Evolutionary conservation across 2,113 vertebrate species (phyloP).

Genomic region (Sialia sialis): DNA sequence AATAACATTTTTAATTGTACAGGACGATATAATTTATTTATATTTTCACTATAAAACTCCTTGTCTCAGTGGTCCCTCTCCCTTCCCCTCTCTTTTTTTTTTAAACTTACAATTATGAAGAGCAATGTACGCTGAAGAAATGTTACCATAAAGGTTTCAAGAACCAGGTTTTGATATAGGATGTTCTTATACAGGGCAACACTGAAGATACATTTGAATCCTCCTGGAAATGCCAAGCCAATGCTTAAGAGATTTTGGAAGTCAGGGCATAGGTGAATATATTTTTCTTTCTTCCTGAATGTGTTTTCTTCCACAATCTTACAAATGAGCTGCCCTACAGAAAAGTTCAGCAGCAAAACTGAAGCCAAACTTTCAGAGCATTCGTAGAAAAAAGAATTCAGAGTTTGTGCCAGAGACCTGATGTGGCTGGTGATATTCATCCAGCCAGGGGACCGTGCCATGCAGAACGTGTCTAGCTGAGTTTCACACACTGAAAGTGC

Average conservation of each 20-base stretch:
- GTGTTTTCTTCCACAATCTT: neutral
- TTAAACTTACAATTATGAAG: neutral
- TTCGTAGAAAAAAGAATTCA: neutral
- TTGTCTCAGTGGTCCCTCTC: neutral
- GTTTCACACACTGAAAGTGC: slow-evolving; percentile 15
- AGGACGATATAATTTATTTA: slow-evolving; percentile 47
- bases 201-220: neutral
- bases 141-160: neutral
- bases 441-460: neutral
- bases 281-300: neutral
- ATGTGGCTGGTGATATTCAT: neutral
- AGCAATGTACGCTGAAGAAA: neutral
- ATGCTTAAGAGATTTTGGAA: neutral
- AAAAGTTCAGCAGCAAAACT: neutral
- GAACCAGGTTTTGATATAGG: neutral
- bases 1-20: slow-evolving; percentile 50
- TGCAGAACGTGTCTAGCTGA: slow-evolving; percentile 29
- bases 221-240: neutral
- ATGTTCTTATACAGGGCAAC: neutral
- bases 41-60: slow-evolving; percentile 17
- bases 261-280: neutral
- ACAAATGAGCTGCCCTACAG: neutral
- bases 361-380: neutral
- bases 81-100: neutral
- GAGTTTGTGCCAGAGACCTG: slow-evolving; percentile 25